These are phyloP conservation scores for Mallotus villosus DNA, from an alignment of 2,797 vertebrate species.

Conservation along the genomic window DNA sequence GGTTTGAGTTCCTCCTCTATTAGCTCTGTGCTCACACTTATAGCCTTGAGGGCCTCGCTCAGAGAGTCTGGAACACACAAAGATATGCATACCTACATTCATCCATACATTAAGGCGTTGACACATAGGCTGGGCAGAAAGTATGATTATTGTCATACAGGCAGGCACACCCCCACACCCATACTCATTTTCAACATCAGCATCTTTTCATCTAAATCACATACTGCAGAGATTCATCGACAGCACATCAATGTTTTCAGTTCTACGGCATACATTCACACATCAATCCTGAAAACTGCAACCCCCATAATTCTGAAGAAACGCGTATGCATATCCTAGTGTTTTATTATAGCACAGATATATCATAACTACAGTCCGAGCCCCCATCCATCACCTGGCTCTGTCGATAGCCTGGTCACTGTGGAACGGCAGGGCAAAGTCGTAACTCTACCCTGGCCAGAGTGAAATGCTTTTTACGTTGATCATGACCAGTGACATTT, in stretches of 20 bases:
- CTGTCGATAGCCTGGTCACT: background rate
- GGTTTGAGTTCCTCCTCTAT: conserved; percentile 75
- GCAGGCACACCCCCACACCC: background rate
- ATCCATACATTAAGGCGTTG: background rate
- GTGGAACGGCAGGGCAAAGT: background rate
- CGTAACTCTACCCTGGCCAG: conserved; percentile 1
- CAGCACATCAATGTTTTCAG: background rate
- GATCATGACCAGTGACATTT: background rate
- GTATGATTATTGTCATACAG: no score
- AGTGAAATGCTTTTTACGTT: background rate
- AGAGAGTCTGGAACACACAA: conserved; percentile 67
- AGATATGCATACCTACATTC: background rate
- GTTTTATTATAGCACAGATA: no score
- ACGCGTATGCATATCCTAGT: no score
- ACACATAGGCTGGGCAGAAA: background rate
- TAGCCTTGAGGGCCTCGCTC: conserved; percentile 70
- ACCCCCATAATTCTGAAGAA: background rate
- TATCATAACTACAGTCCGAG: background rate
- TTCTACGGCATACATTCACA: no score
- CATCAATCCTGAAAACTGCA: background rate
- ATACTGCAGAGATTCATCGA: background rate
- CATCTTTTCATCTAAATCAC: background rate
- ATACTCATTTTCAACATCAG: background rate
- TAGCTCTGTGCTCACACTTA: conserved; percentile 75
- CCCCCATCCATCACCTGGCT: background rate